Evolutionary conservation across 2,797 vertebrate species (phyloP).

Genomic region (Dermochelys coriacea): DNA sequence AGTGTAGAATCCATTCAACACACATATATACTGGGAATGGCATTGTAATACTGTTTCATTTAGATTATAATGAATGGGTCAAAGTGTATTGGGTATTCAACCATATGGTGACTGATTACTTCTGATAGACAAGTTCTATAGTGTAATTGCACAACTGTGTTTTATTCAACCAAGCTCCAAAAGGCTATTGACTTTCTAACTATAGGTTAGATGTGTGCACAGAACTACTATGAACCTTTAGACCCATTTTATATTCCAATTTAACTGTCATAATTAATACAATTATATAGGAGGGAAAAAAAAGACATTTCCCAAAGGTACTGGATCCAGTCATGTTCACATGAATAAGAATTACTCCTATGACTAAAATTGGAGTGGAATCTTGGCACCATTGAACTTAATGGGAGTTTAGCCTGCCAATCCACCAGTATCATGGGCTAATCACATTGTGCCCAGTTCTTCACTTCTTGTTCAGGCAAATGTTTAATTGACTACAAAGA

Average conservation of each 20-base stretch:
- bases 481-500: background rate
- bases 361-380: accelerated
- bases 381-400: background rate
- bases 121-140: background rate
- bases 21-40: background rate
- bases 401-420: background rate
- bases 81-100: background rate
- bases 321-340: background rate
- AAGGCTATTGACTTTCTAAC: background rate
- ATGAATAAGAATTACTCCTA: background rate
- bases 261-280: background rate
- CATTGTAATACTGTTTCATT: background rate
- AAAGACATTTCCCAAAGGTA: background rate
- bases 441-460: background rate
- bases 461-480: background rate
- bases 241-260: background rate
- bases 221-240: background rate
- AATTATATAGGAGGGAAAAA: background rate
- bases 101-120: background rate
- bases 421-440: background rate
- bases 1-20: background rate
- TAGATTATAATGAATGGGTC: background rate
- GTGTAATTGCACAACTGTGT: accelerated
- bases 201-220: background rate
- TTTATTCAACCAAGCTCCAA: background rate